Conservation (phyloP, 2,888 invertebrate genomes). For the Cotesia congregata region DNA sequence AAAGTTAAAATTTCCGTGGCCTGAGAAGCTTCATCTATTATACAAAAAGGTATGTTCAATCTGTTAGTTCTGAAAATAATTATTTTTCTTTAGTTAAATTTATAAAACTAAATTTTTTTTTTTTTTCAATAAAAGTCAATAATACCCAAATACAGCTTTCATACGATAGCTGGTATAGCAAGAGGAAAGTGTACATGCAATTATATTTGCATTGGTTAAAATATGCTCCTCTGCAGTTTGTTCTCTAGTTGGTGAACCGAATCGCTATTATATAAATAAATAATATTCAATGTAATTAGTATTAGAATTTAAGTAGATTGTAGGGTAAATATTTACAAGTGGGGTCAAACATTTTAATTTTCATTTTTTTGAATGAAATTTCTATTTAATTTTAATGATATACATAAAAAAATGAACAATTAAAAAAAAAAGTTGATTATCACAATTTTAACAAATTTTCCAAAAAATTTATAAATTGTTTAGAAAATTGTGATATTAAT, state of each 20-base stretch:
- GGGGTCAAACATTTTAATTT: too few species aligned
- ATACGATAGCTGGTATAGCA: constrained; percentile 52
- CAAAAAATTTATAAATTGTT: too few species aligned
- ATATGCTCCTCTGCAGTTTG: constrained; percentile 43
- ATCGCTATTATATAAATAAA: background rate
- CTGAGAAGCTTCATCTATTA: constrained; percentile 89
- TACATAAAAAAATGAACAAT: too few species aligned
- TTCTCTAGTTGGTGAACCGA: constrained; percentile 45
- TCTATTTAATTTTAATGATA: too few species aligned
- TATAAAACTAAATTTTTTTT: background rate
- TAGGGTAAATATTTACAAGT: too few species aligned
- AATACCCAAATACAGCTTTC: background rate
- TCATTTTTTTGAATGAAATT: too few species aligned
- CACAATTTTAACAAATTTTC: too few species aligned
- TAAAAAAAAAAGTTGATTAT: too few species aligned
- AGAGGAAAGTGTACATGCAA: constrained; percentile 80
- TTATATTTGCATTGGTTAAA: constrained; percentile 76
- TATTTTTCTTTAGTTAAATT: background rate
- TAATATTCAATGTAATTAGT: background rate
- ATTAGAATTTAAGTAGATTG: background rate
- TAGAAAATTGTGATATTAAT: too few species aligned
- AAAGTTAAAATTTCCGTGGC: constrained; percentile 86
- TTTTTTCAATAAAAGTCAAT: background rate
- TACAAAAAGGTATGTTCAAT: constrained; percentile 72
- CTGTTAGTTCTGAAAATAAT: constrained; percentile 33